Base-by-base conservation (phyloP, 2,113 vertebrate species). In the Cololabis saira region DNA sequence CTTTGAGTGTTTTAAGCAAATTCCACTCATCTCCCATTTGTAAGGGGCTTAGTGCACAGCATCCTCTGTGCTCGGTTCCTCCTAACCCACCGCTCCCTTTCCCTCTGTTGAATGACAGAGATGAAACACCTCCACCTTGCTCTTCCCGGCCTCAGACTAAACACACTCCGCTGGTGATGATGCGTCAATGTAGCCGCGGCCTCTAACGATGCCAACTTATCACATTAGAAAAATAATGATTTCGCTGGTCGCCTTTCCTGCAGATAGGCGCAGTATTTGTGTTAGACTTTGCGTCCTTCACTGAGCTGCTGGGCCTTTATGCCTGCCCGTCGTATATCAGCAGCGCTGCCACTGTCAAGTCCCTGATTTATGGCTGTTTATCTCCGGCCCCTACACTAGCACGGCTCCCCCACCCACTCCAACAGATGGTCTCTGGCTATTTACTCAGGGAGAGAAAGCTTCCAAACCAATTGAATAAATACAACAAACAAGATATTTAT, bases 151-250 rank as follows among this genome's bases (percentile, higher is more conserved):
- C 67, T 80, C 76, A 93, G 90, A 93, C 89, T 92, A 93, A 94
- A 93, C 92, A 93, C 55, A 71, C 78, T 83, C 84, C 71, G 53
- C 55, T 73, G 47, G 84, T 86, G 86, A 81, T 82, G 83, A 89
- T 74, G 84, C 84, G 42, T 83, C 70, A 76, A 69, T 66, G 72
- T 50, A 74, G 79, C 64, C 42, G 83, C 51, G 64, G 74, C 81
- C 81, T 85, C 73, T 69, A 60, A 80, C 30, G 64, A 76, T 59
- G 65, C 58, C 81, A 68, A 78, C 83, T 86, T 89, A 87, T 92
- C 90, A 91, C 87, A 87, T 91, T 92, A 91, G 83, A 88, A 92
- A 87, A 93, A 93, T 92, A 91, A 90, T 85, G 83, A 83, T 88
- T 89, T 89, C 78, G 82, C 86, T 88, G 88, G 70, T 84, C 77